These are phyloP conservation scores for Gasteruption jaculator DNA, from an alignment of 2,888 invertebrate genomes.

Conservation along the genomic window DNA sequence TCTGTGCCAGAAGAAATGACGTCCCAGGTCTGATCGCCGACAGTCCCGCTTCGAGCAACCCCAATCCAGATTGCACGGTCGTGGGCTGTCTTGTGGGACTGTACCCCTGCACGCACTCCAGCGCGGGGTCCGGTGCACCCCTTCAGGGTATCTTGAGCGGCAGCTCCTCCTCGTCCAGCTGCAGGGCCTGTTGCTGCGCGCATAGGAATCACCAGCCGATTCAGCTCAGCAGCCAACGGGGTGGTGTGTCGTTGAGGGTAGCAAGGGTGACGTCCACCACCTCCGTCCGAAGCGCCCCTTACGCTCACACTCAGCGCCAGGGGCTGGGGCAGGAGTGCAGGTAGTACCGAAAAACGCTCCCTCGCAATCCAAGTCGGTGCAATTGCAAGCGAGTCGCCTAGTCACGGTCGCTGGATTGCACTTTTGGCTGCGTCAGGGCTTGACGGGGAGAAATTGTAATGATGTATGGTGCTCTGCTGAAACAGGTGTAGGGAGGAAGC, in stretches of 20 bases:
- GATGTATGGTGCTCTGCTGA: too few species aligned
- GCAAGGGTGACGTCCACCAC: conserved; percentile 53
- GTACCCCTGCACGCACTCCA: conserved; percentile 47
- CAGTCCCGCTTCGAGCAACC: conserved; percentile 44
- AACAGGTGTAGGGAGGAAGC: conserved; percentile 52
- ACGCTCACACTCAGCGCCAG: conserved; percentile 51
- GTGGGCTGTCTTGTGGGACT: conserved; percentile 50
- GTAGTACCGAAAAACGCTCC: conserved; percentile 40
- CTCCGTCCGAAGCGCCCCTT: conserved; percentile 52
- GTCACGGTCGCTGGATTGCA: conserved; percentile 12
- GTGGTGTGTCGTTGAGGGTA: conserved; percentile 50
- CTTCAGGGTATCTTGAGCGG: conserved; percentile 29
- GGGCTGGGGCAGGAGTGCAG: conserved; percentile 51
- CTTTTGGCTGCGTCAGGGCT: conserved; percentile 2
- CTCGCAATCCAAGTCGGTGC: too few species aligned
- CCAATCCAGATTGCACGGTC: conserved; percentile 49
- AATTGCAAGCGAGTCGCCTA: conserved; percentile 8
- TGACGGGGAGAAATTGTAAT: conserved; percentile 10
- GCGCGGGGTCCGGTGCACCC: conserved; percentile 49
- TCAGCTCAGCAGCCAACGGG: conserved; percentile 48
- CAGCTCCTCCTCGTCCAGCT: conserved; percentile 30
- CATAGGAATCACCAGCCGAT: conserved; percentile 45
- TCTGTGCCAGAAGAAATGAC: conserved; percentile 31
- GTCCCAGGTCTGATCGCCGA: conserved; percentile 40
- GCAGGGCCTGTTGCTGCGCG: conserved; percentile 48